Conservation (phyloP, 37 sponge, comb jelly and placozoan species). For the Crambe crambe region DNA sequence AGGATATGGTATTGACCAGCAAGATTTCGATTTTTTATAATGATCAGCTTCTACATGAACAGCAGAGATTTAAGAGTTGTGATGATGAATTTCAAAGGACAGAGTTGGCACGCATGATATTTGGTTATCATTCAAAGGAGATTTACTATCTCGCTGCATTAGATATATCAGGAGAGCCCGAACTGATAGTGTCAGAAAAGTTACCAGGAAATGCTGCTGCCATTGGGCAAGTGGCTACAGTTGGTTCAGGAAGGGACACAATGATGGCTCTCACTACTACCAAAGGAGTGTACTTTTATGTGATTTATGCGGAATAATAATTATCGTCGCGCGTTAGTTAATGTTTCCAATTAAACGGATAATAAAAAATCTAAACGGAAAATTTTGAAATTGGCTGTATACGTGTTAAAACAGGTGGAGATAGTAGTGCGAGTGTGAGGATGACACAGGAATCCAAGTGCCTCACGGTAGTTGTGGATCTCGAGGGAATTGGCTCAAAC, state of each 20-base stretch:
- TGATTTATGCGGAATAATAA: not conserved
- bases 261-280: conserved; percentile 1
- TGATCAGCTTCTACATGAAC: not conserved
- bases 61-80: too few species aligned
- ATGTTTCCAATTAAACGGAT: too few species aligned
- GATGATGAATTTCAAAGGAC: not conserved
- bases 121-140: not conserved
- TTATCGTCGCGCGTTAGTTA: not conserved
- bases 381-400: too few species aligned
- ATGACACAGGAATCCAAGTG: not conserved
- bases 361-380: too few species aligned
- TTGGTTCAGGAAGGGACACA: not conserved
- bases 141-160: not conserved
- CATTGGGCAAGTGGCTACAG: conserved; percentile 9
- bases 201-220: not conserved
- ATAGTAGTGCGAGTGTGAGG: too few species aligned
- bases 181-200: not conserved
- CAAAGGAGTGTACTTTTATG: not conserved
- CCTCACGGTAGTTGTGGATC: not conserved
- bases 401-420: too few species aligned
- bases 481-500: not conserved
- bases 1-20: not conserved
- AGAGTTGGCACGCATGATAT: not conserved
- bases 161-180: not conserved
- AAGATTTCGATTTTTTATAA: not conserved